Evolutionary conservation across 2,888 invertebrate genomes (phyloP).

Genomic region (Tryphoninae sp.): DNA sequence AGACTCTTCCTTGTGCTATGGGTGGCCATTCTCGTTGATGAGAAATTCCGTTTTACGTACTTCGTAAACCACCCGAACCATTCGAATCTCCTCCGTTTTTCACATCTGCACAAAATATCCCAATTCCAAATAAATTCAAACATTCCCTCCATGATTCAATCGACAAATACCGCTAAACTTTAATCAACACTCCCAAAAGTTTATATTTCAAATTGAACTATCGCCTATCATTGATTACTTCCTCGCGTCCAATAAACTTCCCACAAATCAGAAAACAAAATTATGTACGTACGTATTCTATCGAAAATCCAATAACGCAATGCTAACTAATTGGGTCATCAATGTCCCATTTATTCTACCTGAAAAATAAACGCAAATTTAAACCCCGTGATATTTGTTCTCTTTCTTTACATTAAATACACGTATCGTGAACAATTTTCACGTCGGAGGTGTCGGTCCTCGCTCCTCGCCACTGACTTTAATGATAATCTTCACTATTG

Average conservation of each 20-base stretch:
- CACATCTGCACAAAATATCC: too few species aligned
- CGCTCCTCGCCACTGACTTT: constrained; percentile 44
- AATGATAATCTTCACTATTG: constrained; percentile 41
- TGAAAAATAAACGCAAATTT: background rate
- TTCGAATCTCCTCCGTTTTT: background rate
- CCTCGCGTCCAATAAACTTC: too few species aligned
- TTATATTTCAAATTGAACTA: too few species aligned
- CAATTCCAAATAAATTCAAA: too few species aligned
- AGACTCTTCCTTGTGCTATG: constrained; percentile 23
- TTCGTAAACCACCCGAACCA: background rate
- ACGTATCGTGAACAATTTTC: constrained; percentile 33
- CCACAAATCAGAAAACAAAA: too few species aligned
- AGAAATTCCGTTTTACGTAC: constrained; percentile 5
- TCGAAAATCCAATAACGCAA: background rate
- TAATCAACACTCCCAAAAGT: too few species aligned
- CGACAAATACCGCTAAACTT: too few species aligned
- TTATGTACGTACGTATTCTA: too few species aligned
- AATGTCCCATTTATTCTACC: background rate
- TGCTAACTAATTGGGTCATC: background rate
- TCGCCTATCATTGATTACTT: too few species aligned
- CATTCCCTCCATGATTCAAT: too few species aligned
- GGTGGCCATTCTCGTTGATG: constrained; percentile 3
- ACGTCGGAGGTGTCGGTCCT: constrained; percentile 40
- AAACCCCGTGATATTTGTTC: background rate
- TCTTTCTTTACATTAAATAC: background rate